Evolutionary conservation across 2,797 vertebrate genomes (phyloP).

Genomic region (Delichon dasypus): DNA sequence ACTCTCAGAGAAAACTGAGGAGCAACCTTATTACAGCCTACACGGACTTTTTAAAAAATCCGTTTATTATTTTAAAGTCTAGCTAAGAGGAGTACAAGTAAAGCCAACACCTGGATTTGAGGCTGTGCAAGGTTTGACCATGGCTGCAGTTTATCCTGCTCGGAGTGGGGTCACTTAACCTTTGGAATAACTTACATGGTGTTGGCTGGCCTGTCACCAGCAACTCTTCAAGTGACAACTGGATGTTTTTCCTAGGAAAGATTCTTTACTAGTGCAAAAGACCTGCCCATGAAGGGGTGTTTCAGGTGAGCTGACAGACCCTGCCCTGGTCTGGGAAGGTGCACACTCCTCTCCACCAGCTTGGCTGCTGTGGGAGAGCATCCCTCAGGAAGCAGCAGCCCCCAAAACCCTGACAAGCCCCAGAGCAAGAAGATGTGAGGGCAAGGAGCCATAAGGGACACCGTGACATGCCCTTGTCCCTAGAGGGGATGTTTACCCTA

Average conservation of each 20-base stretch:
- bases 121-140: neutral
- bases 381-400: neutral
- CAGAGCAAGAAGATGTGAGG: fast-evolving
- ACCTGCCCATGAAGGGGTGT: neutral
- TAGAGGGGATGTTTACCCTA: neutral
- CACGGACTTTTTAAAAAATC: fast-evolving
- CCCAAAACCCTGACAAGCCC: neutral
- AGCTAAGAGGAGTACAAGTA: neutral
- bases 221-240: neutral
- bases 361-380: fast-evolving
- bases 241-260: fast-evolving
- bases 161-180: neutral
- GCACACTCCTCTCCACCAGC: neutral
- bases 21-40: neutral
- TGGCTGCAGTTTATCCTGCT: neutral
- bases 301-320: neutral
- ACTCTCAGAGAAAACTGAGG: neutral
- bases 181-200: neutral
- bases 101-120: neutral
- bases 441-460: neutral
- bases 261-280: neutral
- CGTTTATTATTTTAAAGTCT: fast-evolving
- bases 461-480: neutral
- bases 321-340: neutral
- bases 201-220: neutral